Percentiles rank a stretch among this genome's conserved stretches.
Evolutionary conservation across 1,140 invertebrate species (phyloP).

Genomic region (Plectus sambesii): DNA sequence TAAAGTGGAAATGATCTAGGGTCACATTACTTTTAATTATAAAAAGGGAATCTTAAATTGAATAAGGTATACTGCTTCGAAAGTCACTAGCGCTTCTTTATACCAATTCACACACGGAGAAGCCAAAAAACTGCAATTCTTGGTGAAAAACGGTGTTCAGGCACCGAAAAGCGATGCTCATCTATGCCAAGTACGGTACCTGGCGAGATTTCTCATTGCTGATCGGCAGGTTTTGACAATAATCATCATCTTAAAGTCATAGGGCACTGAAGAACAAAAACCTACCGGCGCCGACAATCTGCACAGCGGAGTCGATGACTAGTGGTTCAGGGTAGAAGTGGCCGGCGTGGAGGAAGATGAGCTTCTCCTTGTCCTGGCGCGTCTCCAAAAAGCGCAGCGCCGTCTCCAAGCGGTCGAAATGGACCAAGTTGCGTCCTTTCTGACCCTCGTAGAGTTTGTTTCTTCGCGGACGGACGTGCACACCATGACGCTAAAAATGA

Average conservation of each 20-base stretch:
- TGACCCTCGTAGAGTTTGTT: constrained; percentile 57
- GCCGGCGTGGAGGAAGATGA: constrained; percentile 80
- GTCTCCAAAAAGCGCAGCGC: constrained; percentile 66
- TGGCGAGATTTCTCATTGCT: no score
- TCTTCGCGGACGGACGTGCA: constrained; percentile 83
- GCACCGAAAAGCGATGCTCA: no score
- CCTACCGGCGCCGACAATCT: constrained; percentile 55
- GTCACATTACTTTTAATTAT: no score
- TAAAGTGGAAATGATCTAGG: no score
- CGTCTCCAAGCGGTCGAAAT: constrained; percentile 79
- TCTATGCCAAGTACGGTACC: no score
- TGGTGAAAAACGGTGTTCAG: no score
- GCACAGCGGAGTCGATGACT: constrained; percentile 80
- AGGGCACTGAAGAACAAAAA: constrained; percentile 15
- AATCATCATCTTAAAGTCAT: no score
- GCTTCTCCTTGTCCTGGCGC: constrained; percentile 47
- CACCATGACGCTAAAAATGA: constrained; percentile 65
- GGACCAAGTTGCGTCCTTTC: constrained; percentile 47
- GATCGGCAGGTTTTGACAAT: no score
- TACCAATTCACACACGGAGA: constrained; percentile 2
- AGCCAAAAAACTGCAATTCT: constrained; percentile 54
- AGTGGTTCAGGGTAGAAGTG: constrained; percentile 81
- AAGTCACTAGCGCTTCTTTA: no score
- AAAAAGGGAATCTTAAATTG: no score
- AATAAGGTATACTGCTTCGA: no score